Evolutionary conservation across 2,888 invertebrate species (phyloP).

Genomic region (Odontothrips loti): DNA sequence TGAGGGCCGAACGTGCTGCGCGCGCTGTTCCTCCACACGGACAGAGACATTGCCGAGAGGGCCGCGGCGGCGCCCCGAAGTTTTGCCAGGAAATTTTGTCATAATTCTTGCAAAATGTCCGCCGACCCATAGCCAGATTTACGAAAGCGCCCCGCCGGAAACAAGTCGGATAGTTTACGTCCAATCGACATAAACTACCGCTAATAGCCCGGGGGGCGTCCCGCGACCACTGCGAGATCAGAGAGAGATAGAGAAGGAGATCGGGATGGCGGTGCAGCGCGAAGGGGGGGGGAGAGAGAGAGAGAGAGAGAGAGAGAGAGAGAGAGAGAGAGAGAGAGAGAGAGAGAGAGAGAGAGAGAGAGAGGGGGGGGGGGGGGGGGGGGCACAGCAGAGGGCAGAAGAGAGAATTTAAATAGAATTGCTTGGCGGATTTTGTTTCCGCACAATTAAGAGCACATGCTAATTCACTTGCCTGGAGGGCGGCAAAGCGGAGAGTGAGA

Average conservation of each 20-base stretch:
- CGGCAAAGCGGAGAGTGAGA: neutral
- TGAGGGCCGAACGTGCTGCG: too few species aligned
- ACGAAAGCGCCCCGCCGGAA: neutral
- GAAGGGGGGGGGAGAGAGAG: neutral
- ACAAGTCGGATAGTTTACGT: neutral
- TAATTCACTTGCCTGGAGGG: slow-evolving; percentile 12
- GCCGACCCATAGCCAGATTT: too few species aligned
- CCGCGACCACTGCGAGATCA: neutral
- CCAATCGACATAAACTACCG: slow-evolving; percentile 12
- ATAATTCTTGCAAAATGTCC: too few species aligned
- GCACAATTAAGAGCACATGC: slow-evolving; percentile 25
- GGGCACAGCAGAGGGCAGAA: neutral
- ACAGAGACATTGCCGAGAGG: too few species aligned
- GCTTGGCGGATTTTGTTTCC: slow-evolving; percentile 9
- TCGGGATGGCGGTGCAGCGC: neutral
- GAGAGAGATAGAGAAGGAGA: neutral
- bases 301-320: neutral
- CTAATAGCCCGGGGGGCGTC: neutral
- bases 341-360: neutral
- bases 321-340: neutral
- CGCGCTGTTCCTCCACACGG: too few species aligned
- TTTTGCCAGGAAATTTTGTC: too few species aligned
- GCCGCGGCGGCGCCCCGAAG: too few species aligned
- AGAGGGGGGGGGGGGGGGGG: neutral
- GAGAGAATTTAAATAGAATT: slow-evolving; percentile 8